Percentiles rank a stretch among this genome's conserved stretches.
Conservation (phyloP, 2,888 invertebrate species). For the Erebia palarica region DNA sequence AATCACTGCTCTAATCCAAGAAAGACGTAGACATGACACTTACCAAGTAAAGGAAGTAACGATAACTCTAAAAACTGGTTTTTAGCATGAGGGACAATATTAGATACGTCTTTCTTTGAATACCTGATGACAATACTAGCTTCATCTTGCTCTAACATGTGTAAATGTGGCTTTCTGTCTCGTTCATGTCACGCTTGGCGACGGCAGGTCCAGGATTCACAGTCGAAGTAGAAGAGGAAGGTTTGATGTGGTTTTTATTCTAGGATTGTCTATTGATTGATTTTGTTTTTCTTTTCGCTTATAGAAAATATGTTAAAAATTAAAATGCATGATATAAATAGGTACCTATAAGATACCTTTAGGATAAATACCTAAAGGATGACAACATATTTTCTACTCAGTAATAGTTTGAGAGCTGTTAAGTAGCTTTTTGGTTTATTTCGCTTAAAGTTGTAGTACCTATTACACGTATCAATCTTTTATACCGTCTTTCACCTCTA, state of each 20-base stretch:
- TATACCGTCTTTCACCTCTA: background rate
- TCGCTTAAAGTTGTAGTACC: background rate
- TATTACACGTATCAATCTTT: background rate
- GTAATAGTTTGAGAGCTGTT: background rate
- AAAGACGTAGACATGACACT: conserved; percentile 7
- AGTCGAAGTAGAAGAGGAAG: conserved; percentile 78
- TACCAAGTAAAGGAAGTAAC: background rate
- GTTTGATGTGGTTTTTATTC: conserved; percentile 65
- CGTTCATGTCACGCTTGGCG: conserved; percentile 68
- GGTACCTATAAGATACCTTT: too few species aligned
- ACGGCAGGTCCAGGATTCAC: conserved; percentile 76
- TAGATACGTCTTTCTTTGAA: conserved; percentile 23
- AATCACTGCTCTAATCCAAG: conserved; percentile 13
- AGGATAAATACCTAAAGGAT: background rate
- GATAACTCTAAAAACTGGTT: background rate
- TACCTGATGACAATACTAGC: conserved; percentile 46
- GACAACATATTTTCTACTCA: conserved; percentile 1
- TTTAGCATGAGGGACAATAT: background rate
- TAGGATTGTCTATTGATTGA: conserved; percentile 48
- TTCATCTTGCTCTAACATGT: conserved; percentile 76
- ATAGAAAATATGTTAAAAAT: conserved; percentile 43
- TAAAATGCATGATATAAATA: conserved; percentile 3
- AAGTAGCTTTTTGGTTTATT: background rate
- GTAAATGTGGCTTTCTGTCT: conserved; percentile 81
- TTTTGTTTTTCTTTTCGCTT: conserved; percentile 44